Base-by-base conservation (phyloP, 2,797 vertebrate genomes). In the Hydrolagus colliei region DNA sequence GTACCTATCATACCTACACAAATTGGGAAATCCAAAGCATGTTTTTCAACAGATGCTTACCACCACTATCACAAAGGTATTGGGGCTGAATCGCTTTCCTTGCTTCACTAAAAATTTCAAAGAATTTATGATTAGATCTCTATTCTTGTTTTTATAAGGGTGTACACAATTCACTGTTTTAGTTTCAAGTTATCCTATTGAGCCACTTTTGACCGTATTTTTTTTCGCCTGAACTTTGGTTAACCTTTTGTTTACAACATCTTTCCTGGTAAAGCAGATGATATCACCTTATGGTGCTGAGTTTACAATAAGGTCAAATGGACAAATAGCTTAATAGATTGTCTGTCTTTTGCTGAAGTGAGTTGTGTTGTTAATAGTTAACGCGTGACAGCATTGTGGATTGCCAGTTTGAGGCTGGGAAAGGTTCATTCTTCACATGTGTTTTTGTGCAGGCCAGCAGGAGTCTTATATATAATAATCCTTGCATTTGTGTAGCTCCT, bases 291-390 rank as follows among this genome's bases (percentile, higher is more conserved):
- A 80, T 80, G 62, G 59, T 80, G 22, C 62, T 27, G 20, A 16
- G 77, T 61, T 80, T 65, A 22, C 16, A 14, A 9, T 9, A 80
- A 80, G 62, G 62, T 80, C 77, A 80, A 80, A 65, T 16, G 13
- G 77, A 27, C 22, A 27, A 16, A 80, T 14, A 32, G 9, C 41
- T 52, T 52, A 80, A 13, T 22, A 7, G 65, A 63, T 80, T n/a
- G 62, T 63, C 63, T 80, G 22, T 22, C 77, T 22, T 32, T 14
- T 63, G 65, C 35, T 80, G 12, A 63, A 14, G 62, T 79, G 16
- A 63, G 22, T 79, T 27, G 27, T 62, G 59, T 22, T 80, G 77
- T 14, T 80, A 80, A 80, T 80, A 27, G 77, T 80, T 80, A 80
- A 80, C 22, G 62, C 14, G 32, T 65, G n/a, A 18, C 77, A 80